Base-by-base conservation (phyloP, 37 sponge, comb jelly and placozoan species). In the Chondrilla cf. caribensis region DNA sequence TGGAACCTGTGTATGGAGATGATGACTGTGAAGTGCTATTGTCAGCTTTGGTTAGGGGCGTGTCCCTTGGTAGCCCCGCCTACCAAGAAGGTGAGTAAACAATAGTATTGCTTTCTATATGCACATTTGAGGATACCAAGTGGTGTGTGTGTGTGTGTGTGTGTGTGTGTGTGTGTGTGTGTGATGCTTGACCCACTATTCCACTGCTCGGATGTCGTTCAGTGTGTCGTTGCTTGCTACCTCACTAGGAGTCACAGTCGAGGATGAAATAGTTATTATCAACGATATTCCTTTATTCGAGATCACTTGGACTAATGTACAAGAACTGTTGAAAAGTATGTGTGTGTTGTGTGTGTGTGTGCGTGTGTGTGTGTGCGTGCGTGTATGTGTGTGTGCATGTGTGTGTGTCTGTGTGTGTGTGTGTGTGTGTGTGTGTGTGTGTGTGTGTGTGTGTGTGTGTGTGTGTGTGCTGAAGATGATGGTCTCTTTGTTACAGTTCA, bases 211-310 rank as follows among this genome's bases (percentile, higher is more conserved):
- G n/a, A n/a, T n/a, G n/a, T n/a, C n/a, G n/a, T n/a, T n/a, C n/a
- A n/a, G n/a, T n/a, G n/a, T n/a, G n/a, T n/a, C n/a, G n/a, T n/a
- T n/a, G n/a, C n/a, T n/a, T n/a, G n/a, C n/a, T n/a, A n/a, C n/a
- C n/a, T n/a, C n/a, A n/a, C n/a, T n/a, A 84, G 85, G 78, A 17
- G 28, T 89, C 2, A 39, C 32, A 15, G 73, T 42, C 9, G 77
- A 76, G 0, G 90, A 90, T 82, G 86, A 90, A 31, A 35, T 90
- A 15, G 29, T 83, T 24, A 21, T 85, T 15, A 32, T 90, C 17
- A 79, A 90, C 59, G 90, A 85, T 8, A 68, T 6, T 21, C 29
- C 60, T 57, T 77, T 90, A n/a, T 39, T 41, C 41, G 80, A 90
- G 14, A 28, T 85, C 0, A 79, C 70, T n/a, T 83, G 84, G 90